Percentiles rank a stretch among this genome's conserved stretches.
Conservation (phyloP, 2,113 vertebrate genomes). For the Gnathonemus echidnorhynchus region DNA sequence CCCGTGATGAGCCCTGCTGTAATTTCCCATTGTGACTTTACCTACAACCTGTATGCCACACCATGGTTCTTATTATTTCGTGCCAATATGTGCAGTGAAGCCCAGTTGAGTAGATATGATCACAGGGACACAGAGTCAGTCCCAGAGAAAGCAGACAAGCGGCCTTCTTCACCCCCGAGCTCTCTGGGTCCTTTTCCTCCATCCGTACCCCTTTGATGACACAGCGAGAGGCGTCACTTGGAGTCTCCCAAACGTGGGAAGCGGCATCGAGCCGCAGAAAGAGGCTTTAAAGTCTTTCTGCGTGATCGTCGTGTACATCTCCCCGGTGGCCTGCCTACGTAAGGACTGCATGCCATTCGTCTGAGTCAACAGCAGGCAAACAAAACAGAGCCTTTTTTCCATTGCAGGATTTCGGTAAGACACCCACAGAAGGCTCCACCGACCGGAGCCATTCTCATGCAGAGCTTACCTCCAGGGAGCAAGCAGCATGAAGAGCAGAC, state of each 20-base stretch:
- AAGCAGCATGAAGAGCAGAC: background rate
- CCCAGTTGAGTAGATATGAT: background rate
- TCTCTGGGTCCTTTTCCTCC: background rate
- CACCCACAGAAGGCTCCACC: conserved; percentile 24
- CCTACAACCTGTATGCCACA: background rate
- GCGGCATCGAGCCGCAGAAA: conserved; percentile 5
- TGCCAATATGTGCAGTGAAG: background rate
- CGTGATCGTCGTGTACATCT: conserved; percentile 17
- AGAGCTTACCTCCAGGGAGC: conserved; percentile 6
- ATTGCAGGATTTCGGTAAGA: conserved; percentile 29
- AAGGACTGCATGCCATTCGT: conserved; percentile 50
- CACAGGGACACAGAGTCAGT: background rate
- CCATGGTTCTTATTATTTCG: background rate
- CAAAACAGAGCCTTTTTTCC: conserved; percentile 49
- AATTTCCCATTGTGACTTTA: background rate
- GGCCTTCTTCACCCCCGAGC: background rate
- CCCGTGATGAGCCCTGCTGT: background rate
- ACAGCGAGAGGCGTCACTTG: background rate
- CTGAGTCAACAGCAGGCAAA: conserved; percentile 51
- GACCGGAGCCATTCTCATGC: conserved; percentile 33
- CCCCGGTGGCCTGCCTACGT: conserved; percentile 40
- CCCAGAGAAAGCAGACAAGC: background rate
- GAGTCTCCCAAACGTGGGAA: conserved; percentile 22
- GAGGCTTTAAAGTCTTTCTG: conserved; percentile 11
- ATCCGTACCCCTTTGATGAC: background rate